A percentile compares a stretch with the other conserved stretches of the same genome.
Evolutionary conservation across 2,113 vertebrate species (phyloP).

Genomic region (Mystacornis crossleyi): DNA sequence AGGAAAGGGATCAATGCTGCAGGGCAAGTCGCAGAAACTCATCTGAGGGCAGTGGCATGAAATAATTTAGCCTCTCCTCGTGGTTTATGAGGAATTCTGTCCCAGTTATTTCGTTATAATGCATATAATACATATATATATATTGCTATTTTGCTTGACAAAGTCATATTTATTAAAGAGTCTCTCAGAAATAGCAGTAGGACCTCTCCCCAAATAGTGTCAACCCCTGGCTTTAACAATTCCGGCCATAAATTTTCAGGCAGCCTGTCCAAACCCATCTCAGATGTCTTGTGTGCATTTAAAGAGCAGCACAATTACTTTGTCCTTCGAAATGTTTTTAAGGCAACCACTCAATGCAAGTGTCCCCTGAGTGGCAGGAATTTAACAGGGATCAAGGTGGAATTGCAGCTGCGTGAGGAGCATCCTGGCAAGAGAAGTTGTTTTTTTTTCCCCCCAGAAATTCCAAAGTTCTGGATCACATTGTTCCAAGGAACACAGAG

Average conservation of each 20-base stretch:
- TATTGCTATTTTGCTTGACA: neutral
- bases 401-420: neutral
- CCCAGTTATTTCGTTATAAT: neutral
- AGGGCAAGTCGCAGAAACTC: neutral
- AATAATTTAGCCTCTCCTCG: neutral
- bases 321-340: neutral
- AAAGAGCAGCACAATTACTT: neutral
- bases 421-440: neutral
- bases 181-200: neutral
- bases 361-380: neutral
- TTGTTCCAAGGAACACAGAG: neutral
- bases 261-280: neutral
- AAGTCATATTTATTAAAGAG: neutral
- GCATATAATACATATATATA: rapidly evolving
- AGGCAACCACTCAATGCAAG: neutral
- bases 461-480: neutral
- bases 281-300: neutral
- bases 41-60: neutral
- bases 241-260: neutral
- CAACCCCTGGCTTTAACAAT: neutral
- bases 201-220: neutral
- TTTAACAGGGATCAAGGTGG: neutral
- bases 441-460: neutral
- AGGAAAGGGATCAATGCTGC: neutral
- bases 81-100: neutral